These are phyloP conservation scores for Cantharis rufa DNA, from an alignment of 2,888 invertebrate genomes.

Conservation along the genomic window DNA sequence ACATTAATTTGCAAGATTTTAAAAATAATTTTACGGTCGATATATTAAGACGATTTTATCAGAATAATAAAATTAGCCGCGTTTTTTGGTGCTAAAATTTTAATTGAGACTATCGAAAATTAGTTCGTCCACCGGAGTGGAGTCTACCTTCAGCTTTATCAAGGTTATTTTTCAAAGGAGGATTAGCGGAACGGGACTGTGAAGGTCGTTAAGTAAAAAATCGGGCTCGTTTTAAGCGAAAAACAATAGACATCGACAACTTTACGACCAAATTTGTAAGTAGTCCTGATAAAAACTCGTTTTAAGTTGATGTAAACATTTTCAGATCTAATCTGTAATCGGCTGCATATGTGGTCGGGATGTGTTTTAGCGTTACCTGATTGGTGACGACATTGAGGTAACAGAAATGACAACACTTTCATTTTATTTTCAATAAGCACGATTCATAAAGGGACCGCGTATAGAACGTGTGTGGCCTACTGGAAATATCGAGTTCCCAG, in stretches of 20 bases:
- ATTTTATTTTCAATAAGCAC: conserved; percentile 7
- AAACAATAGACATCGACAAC: conserved; percentile 27
- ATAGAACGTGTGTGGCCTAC: conserved; percentile 36
- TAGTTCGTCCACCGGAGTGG: background rate
- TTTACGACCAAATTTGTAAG: conserved; percentile 34
- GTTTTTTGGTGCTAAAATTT: background rate
- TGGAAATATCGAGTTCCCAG: conserved; percentile 36
- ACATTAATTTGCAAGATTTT: background rate
- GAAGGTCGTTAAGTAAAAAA: conserved; percentile 22
- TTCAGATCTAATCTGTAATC: conserved; percentile 33
- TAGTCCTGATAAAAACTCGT: conserved; percentile 31
- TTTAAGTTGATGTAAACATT: conserved; percentile 28
- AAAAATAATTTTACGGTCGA: background rate
- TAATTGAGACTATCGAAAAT: background rate
- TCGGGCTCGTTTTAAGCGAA: conserved; percentile 15
- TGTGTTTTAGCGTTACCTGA: conserved; percentile 13
- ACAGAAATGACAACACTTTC: background rate
- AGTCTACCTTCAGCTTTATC: conserved; percentile 17
- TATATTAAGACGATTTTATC: background rate
- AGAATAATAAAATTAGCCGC: background rate
- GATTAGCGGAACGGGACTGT: conserved; percentile 12
- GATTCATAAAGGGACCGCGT: conserved; percentile 16
- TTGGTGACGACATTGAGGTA: background rate
- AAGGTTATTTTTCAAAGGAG: conserved; percentile 13
- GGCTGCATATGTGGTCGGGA: conserved; percentile 18